Conservation (phyloP, 2,113 vertebrate genomes). For the Apodemus sylvaticus region DNA sequence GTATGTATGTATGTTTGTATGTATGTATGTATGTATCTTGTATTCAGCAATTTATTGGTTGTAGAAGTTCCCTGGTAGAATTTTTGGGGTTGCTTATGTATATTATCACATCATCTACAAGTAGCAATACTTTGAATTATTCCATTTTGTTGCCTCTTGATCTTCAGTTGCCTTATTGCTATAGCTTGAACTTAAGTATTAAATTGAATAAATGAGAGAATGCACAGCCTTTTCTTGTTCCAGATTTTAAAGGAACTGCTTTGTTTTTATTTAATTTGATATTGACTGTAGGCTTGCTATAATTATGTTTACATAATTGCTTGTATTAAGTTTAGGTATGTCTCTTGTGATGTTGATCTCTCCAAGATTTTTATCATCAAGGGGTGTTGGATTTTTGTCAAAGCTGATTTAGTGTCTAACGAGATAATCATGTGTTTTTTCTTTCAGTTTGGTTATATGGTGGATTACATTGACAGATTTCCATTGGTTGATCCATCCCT, state of each 20-base stretch:
- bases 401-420: background rate
- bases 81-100: too few relatives aligned
- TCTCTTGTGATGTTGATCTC: background rate
- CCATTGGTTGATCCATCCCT: too few relatives aligned
- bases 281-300: background rate
- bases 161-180: too few relatives aligned
- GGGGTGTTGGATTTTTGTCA: background rate
- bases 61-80: too few relatives aligned
- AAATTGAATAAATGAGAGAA: background rate
- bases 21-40: too few relatives aligned
- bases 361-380: background rate
- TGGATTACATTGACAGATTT: background rate
- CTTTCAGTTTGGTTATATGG: background rate
- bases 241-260: background rate
- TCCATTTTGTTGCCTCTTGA: too few relatives aligned
- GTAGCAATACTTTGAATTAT: too few relatives aligned
- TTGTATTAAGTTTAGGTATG: background rate
- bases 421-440: background rate
- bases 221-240: background rate
- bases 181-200: background rate
- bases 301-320: background rate
- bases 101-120: too few relatives aligned
- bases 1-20: too few relatives aligned
- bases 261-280: background rate
- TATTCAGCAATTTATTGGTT: too few relatives aligned